phyloP scores from a whole-genome alignment of 2,797 vertebrate species.

The Aldrovandia affinis region DNA sequence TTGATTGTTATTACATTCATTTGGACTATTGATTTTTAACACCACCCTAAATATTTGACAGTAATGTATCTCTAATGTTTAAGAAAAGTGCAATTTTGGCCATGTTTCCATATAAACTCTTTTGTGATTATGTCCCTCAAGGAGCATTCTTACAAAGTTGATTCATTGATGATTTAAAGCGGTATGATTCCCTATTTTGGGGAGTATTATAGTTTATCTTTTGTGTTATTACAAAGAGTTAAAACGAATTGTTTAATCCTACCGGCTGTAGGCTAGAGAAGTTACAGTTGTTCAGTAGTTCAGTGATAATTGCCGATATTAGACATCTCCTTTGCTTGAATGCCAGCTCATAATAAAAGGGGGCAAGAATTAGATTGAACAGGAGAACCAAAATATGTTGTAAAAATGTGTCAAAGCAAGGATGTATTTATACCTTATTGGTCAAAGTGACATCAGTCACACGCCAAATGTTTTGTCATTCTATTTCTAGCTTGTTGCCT shows the following conservation, averaged over 20 bases:
- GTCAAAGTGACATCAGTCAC: neutral
- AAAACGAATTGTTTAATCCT: neutral
- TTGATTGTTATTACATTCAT: neutral
- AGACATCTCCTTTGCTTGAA: no score
- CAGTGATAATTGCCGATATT: no score
- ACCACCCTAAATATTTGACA: neutral
- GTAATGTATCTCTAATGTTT: neutral
- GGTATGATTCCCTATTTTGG: neutral
- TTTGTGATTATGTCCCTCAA: no score
- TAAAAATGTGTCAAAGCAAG: neutral
- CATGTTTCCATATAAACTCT: neutral
- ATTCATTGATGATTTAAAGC: neutral
- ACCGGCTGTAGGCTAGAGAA: neutral
- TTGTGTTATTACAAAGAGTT: neutral
- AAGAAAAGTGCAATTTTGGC: neutral
- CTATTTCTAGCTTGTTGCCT: no score
- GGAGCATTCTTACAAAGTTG: neutral
- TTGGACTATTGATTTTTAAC: neutral
- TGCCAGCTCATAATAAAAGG: no score
- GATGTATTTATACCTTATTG: neutral
- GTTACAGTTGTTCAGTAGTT: no score
- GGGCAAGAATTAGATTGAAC: no score
- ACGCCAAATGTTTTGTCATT: neutral
- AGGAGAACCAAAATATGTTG: neutral
- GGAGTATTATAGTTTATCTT: neutral